phyloP scores from a whole-genome alignment of 2,113 vertebrate species.

The Zonotrichia leucophrys region DNA sequence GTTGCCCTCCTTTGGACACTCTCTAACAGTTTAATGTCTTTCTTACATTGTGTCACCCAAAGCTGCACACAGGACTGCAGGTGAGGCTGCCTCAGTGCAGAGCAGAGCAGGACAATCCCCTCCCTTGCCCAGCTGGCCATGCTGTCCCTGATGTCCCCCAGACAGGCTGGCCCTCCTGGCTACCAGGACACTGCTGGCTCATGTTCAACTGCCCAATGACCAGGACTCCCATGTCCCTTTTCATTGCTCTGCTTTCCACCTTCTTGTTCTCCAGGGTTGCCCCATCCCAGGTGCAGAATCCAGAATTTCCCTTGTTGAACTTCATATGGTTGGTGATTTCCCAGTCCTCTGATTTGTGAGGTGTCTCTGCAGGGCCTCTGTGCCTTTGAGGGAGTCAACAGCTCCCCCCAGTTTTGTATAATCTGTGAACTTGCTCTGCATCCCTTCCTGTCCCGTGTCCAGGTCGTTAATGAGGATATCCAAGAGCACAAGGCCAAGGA shows the following conservation, averaged over 20 bases:
- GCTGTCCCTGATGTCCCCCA: neutral
- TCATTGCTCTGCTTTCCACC: neutral
- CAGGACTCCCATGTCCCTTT: neutral
- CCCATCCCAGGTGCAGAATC: neutral
- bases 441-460: fast-evolving
- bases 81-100: neutral
- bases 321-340: neutral
- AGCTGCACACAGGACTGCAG: fast-evolving
- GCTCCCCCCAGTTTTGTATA: neutral
- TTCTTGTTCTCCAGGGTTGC: neutral
- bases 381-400: fast-evolving
- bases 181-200: neutral
- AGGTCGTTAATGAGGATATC: fast-evolving
- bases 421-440: neutral
- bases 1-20: neutral
- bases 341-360: neutral
- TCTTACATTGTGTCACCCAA: neutral
- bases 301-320: neutral
- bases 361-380: neutral
- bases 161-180: neutral
- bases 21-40: neutral
- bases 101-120: neutral
- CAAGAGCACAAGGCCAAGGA: neutral
- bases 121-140: too few species aligned
- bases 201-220: fast-evolving